Percentiles rank a stretch among this genome's conserved stretches.
Conservation (phyloP, 2,888 invertebrate species). For the Stegophylla sp. region DNA sequence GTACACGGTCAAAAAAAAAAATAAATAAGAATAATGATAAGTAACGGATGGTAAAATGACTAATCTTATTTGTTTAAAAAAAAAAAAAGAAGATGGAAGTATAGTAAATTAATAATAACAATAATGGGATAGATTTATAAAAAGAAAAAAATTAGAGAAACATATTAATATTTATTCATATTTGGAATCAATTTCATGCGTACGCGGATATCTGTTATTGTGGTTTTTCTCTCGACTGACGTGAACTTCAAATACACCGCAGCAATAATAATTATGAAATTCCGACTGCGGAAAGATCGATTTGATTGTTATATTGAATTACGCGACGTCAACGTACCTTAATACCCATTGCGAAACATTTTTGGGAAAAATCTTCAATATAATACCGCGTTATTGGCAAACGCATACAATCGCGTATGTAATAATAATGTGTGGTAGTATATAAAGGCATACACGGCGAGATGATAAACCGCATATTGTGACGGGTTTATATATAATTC, state of each 20-base stretch:
- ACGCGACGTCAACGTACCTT: too few relatives aligned
- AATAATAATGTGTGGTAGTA: background rate
- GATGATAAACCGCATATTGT: background rate
- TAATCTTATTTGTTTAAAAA: too few relatives aligned
- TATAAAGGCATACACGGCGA: background rate
- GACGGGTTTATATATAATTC: background rate
- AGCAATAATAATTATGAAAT: conserved; percentile 8
- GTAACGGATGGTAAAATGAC: too few relatives aligned
- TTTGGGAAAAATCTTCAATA: too few relatives aligned
- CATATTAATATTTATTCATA: background rate
- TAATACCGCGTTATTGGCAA: too few relatives aligned
- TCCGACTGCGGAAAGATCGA: background rate
- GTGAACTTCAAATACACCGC: background rate
- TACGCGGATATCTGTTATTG: background rate
- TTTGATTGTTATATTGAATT: background rate
- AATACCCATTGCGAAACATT: too few relatives aligned
- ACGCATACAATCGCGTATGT: background rate
- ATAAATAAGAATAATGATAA: background rate
- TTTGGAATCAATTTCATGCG: background rate
- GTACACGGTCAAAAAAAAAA: background rate
- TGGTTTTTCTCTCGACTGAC: background rate
- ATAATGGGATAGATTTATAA: too few relatives aligned
- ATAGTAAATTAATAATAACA: background rate
- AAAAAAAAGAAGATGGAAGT: too few relatives aligned
- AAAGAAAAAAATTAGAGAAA: background rate